Evolutionary conservation across 1,140 invertebrate genomes (phyloP).

Genomic region (Drosophila jambulina): DNA sequence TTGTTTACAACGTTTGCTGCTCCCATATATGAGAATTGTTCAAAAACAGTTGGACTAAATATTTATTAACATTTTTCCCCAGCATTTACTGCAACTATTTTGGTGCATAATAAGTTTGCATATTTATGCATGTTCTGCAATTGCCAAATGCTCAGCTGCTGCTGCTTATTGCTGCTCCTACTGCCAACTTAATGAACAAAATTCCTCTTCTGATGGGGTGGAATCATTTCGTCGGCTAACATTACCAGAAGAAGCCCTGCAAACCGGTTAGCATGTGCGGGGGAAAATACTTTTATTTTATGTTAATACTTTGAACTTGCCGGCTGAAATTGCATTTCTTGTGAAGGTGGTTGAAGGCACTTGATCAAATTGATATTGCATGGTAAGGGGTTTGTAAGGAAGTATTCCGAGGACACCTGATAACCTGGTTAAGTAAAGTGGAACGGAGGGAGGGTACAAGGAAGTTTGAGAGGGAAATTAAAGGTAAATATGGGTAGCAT

Average conservation of each 20-base stretch:
- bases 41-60: slow-evolving; percentile 60
- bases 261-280: slow-evolving; percentile 12
- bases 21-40: slow-evolving; percentile 66
- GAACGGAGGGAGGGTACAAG: not conserved
- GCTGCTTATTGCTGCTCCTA: not conserved
- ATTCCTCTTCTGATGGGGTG: slow-evolving; percentile 35
- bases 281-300: slow-evolving; percentile 14
- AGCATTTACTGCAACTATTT: slow-evolving; percentile 31
- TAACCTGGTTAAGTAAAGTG: slow-evolving; percentile 1
- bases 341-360: slow-evolving; percentile 21
- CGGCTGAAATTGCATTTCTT: slow-evolving; percentile 42
- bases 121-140: slow-evolving; percentile 47
- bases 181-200: slow-evolving; percentile 44
- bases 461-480: not conserved
- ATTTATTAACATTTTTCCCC: slow-evolving; percentile 69
- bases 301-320: slow-evolving; percentile 33
- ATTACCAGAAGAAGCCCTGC: slow-evolving; percentile 34
- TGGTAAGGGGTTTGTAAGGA: not conserved
- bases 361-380: slow-evolving; percentile 14
- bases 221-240: not conserved
- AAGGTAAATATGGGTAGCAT: too few species aligned
- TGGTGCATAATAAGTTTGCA: slow-evolving; percentile 40
- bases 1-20: slow-evolving; percentile 62
- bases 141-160: slow-evolving; percentile 32
- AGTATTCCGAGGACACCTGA: slow-evolving; percentile 16